Evolutionary conservation across 2,797 vertebrate genomes (phyloP).

Genomic region (Hephaestus fuliginosus): DNA sequence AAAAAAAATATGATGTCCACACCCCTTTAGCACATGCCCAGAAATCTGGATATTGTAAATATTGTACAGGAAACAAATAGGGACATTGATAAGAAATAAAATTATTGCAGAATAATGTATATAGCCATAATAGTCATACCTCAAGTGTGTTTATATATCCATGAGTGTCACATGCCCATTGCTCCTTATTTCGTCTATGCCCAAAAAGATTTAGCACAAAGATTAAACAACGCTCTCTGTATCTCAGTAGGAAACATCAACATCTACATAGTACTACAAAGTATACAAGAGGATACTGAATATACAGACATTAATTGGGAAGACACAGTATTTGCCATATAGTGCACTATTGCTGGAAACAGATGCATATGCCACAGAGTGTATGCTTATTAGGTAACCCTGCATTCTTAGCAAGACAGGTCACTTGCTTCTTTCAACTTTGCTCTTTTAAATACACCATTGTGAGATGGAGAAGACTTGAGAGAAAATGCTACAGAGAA

Average conservation of each 20-base stretch:
- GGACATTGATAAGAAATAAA: slow-evolving; percentile 72
- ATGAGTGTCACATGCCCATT: slow-evolving; percentile 64
- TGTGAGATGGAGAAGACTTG: slow-evolving; percentile 18
- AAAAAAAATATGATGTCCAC: slow-evolving; percentile 62
- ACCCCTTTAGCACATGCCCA: slow-evolving; percentile 78
- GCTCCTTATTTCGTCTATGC: slow-evolving; percentile 63
- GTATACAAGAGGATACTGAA: slow-evolving; percentile 45
- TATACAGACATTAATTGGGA: slow-evolving; percentile 56
- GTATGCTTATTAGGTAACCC: slow-evolving; percentile 37
- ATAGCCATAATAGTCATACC: slow-evolving; percentile 76
- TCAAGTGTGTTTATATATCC: slow-evolving; percentile 77
- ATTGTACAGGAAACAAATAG: slow-evolving; percentile 82
- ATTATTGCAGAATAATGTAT: slow-evolving; percentile 78
- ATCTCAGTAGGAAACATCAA: slow-evolving; percentile 53
- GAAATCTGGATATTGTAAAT: slow-evolving; percentile 84
- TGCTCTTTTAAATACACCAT: slow-evolving; percentile 44
- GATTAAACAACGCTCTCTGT: slow-evolving; percentile 37
- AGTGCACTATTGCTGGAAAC: slow-evolving; percentile 51
- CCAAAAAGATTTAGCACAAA: slow-evolving; percentile 68
- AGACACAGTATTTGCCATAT: slow-evolving; percentile 53
- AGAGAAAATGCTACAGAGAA: slow-evolving; percentile 36
- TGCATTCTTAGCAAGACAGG: slow-evolving; percentile 34
- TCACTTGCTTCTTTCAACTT: slow-evolving; percentile 50
- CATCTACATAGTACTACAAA: slow-evolving; percentile 49
- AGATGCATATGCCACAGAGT: slow-evolving; percentile 45